Base-by-base conservation (phyloP, 1,140 invertebrate species). In the Drosophila tropicalis region DNA sequence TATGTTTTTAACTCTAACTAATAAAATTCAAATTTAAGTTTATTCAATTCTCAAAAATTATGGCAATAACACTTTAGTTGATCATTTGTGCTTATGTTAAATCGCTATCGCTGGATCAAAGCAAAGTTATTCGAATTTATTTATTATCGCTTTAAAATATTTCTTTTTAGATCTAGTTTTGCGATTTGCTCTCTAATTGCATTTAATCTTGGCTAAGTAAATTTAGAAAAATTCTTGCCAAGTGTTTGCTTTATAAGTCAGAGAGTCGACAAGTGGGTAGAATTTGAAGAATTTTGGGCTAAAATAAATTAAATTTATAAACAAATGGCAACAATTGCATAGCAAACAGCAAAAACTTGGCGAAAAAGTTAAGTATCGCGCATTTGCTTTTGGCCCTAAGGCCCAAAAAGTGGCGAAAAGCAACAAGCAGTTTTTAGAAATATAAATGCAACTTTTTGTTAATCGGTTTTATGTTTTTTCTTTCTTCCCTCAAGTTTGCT, bases 251-350 rank as follows among this genome's bases (percentile, higher is more conserved):
- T n/a, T 39, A 19, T 55, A 70, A 81, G 76, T 77, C 74, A 78
- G 65, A 56, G 67, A 81, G 74, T 78, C 74, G 77, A 67, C 80
- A 76, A 84, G 70, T 62, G 67, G 54, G 62, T 55, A 66, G 65
- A 64, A 65, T 44, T 61, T 73, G 1, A n/a, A n/a, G n/a, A n/a
- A n/a, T n/a, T n/a, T n/a, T n/a, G 58, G 67, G 32, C 76, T 67
- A 83, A 89, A 67, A 79, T 76, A 87, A 87, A 87, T 87, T 89
- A 89, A 89, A 87, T 87, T 89, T 87, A 83, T 79, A 83, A 87
- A 89, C 79, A 87, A 87, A 87, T 89, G 83, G 80, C 79, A n/a
- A n/a, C n/a, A n/a, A n/a, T n/a, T n/a, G 84, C 68, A 83, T 67
- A 79, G 70, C 58, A 79, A 79, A 87, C 79, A 87, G 57, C 62